Base-by-base conservation (phyloP, 2,797 vertebrate genomes). In the Danio albolineatus region DNA sequence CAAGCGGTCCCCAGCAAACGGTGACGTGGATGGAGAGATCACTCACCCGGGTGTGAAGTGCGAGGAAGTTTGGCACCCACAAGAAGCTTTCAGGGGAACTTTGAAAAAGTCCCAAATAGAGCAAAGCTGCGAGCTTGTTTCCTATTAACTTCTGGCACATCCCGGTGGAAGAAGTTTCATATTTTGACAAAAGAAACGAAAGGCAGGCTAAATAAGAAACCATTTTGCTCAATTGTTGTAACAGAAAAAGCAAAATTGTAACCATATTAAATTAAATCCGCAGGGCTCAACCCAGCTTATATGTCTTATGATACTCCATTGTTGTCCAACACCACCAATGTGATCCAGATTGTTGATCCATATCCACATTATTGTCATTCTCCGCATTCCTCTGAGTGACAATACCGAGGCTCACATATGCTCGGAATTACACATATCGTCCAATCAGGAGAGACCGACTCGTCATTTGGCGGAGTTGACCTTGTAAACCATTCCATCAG, bases 101-200 rank as follows among this genome's bases (percentile, higher is more conserved):
- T 72, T 79, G 67, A 79, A 61, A 71, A 62, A 62, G 38, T 17
- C 10, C 57, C 66, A 72, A 72, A 64, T 54, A 73, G 78, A 79
- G 78, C 49, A 79, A 64, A 64, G 19, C 59, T 56, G 38, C 17
- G 57, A 48, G 13, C 4, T 73, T 72, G 60, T 79, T 65, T 72
- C 38, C 28, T 44, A 54, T 21, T 44, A 73, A 28, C 14, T 14
- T 64, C 49, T 44, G 69, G 57, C 66, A 53, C 36, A 4, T 36
- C 44, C 49, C 43, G 14, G 17, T 62, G 14, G 41, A 64, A 79
- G 38, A 56, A 0, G 8, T 48, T 36, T 53, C 14, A 51, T 61
- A 78, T 61, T 71, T 70, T 78, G 44, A 61, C 48, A 64, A 17
- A n/a, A 46, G 19, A 79, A 44, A 72, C 54, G 38, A 62, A 43